phyloP scores from a whole-genome alignment of 1,140 invertebrate genomes.

The Sminthurinus signatus region DNA sequence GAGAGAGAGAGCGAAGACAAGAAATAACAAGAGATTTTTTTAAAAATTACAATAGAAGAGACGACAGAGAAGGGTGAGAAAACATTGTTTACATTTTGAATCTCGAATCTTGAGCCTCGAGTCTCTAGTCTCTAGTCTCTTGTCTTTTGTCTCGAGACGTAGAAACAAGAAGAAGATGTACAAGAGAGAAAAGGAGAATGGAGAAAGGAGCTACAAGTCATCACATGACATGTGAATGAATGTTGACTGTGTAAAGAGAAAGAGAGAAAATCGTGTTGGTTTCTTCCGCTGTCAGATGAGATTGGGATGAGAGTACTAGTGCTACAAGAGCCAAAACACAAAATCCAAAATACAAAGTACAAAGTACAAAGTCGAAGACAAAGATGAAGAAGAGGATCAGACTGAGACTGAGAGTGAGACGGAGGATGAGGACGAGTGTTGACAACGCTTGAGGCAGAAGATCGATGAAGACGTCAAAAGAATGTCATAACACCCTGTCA shows the following conservation, averaged over 20 bases:
- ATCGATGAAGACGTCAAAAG: conserved; percentile 42
- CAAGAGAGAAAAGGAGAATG: conserved; percentile 1
- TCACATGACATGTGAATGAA: conserved; percentile 16
- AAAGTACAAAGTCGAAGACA: not conserved
- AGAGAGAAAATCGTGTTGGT: conserved; percentile 27
- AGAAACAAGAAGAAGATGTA: not conserved
- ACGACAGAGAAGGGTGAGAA: no score
- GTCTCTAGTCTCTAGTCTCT: no score
- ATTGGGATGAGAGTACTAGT: conserved; percentile 21
- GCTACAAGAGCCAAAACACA: no score
- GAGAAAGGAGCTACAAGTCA: conserved; percentile 21
- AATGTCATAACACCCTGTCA: conserved; percentile 39
- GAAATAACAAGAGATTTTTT: no score
- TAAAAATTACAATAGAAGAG: no score
- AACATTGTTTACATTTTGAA: no score
- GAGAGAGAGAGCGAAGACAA: not conserved
- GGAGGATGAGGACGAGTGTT: conserved; percentile 6
- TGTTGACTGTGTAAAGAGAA: no score
- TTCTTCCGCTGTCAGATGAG: conserved; percentile 40
- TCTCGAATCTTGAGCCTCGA: no score
- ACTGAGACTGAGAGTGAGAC: not conserved
- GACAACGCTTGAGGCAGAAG: conserved; percentile 24
- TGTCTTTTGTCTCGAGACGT: no score
- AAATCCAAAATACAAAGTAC: no score
- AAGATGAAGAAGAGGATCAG: not conserved